phyloP scores from a whole-genome alignment of 2,888 invertebrate species.

The Isoperla grammatica region DNA sequence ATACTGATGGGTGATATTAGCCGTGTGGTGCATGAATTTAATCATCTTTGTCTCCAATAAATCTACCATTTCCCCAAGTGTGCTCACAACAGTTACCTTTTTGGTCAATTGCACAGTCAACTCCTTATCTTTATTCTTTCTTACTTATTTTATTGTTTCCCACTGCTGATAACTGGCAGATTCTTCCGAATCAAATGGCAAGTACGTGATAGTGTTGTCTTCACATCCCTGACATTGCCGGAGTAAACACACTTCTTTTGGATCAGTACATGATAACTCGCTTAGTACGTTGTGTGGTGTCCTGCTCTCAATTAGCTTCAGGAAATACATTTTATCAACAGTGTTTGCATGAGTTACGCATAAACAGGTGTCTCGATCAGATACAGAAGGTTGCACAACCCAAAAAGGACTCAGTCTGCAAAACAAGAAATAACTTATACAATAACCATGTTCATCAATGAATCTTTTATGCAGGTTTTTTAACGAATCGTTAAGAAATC shows the following conservation, averaged over 20 bases:
- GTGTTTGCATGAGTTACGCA: slow-evolving; percentile 29
- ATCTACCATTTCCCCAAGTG: neutral
- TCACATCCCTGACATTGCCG: slow-evolving; percentile 3
- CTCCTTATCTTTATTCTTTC: neutral
- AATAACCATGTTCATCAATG: too few species aligned
- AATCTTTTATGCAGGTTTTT: too few species aligned
- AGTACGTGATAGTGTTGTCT: neutral
- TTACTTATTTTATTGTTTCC: neutral
- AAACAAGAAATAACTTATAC: slow-evolving; percentile 25
- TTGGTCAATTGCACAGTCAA: neutral
- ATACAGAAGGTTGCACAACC: slow-evolving; percentile 24
- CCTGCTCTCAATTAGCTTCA: slow-evolving; percentile 18
- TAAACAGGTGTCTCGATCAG: slow-evolving; percentile 29
- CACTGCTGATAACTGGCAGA: neutral
- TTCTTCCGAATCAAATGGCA: neutral
- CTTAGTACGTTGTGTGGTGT: slow-evolving; percentile 20
- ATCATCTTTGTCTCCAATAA: neutral
- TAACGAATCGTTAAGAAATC: too few species aligned
- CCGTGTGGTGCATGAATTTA: neutral
- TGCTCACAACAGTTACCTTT: neutral
- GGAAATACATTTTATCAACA: slow-evolving; percentile 16
- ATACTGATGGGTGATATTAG: slow-evolving; percentile 4
- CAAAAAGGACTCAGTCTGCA: slow-evolving; percentile 29
- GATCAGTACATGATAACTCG: slow-evolving; percentile 25
- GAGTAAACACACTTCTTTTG: slow-evolving; percentile 11